Evolutionary conservation across 2,888 invertebrate species (phyloP), one percentile per base, ranked within the genome.

Genomic region (Clepsis dumicolana): DNA sequence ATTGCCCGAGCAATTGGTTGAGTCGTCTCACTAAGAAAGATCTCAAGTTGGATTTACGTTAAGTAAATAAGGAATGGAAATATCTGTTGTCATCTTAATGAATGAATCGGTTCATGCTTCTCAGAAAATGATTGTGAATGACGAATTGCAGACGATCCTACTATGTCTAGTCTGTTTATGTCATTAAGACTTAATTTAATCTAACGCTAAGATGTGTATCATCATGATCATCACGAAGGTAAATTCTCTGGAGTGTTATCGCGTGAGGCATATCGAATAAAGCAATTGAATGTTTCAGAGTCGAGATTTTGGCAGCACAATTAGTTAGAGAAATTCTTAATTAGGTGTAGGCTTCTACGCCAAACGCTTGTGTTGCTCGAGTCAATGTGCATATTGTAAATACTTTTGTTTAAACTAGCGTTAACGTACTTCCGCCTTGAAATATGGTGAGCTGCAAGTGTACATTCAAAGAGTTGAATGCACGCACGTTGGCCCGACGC

Each of bases 351-450:
- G 83, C 80, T 74, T 82, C 75, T 78, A 83, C 80, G 82, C 80
- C 84, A 81, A 77, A 81, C 77, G 75, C 78, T 80, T 78, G 85
- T 89, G 84, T 85, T 78, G 86, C 87, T 91, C 86, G 82, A 83
- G 77, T 87, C 76, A 85, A 72, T 93, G 91, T 93, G 89, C 83
- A 93, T 92, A 93, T 84, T 93, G 93, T 93, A 93, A 88, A 93
- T 93, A 79, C 74, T 75, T 84, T n/a, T 85, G 82, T 83, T 78
- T 76, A 81, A 84, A 86, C 84, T 81, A 74, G 77, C 77, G 21
- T 67, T 66, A 75, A 74, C 74, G 77, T 77, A 82, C 88, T 85
- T 92, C 93, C 93, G 93, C 93, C 93, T 93, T 92, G 89, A 83
- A 80, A 83, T 84, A 85, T 86, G 87, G 83, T 90, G 84, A 83